These are phyloP conservation scores for Lasioglossum oenotherae DNA, from an alignment of 2,888 invertebrate species.

Conservation along the genomic window DNA sequence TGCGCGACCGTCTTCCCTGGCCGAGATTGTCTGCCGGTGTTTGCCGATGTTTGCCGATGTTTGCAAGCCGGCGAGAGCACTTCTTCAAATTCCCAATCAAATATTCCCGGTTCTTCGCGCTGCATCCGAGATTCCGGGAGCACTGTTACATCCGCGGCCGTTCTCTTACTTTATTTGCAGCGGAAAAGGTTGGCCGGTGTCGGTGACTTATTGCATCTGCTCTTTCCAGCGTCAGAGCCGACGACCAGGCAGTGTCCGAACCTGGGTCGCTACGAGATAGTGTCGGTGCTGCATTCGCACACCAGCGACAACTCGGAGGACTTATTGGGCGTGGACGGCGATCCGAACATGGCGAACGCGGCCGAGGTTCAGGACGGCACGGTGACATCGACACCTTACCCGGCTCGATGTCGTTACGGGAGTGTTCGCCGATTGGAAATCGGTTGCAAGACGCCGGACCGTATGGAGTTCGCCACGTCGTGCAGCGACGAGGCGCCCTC, in stretches of 20 bases:
- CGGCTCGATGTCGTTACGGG: constrained; percentile 76
- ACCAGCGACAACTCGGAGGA: constrained; percentile 64
- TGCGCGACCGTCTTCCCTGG: background rate
- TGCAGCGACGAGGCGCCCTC: constrained; percentile 80
- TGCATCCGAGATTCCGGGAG: background rate
- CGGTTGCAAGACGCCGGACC: constrained; percentile 80
- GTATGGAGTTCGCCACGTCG: constrained; percentile 80
- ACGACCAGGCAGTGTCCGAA: constrained; percentile 80
- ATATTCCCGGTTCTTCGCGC: background rate
- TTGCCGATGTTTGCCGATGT: constrained; percentile 1
- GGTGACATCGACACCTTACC: constrained; percentile 73
- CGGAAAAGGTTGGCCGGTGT: background rate
- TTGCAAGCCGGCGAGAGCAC: background rate
- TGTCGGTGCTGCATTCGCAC: constrained; percentile 74
- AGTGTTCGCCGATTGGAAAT: constrained; percentile 79
- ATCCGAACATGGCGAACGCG: constrained; percentile 70
- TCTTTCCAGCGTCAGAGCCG: constrained; percentile 76
- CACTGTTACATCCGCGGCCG: background rate
- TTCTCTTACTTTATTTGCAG: background rate
- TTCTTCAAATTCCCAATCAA: background rate
- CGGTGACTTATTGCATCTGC: background rate
- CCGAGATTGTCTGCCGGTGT: background rate
- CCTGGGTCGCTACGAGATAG: constrained; percentile 80
- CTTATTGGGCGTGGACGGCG: constrained; percentile 52
- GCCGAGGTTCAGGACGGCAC: constrained; percentile 75